These are phyloP conservation scores for Chlamydotis undulata DNA, from an alignment of 2,113 vertebrate species.

Conservation along the genomic window DNA sequence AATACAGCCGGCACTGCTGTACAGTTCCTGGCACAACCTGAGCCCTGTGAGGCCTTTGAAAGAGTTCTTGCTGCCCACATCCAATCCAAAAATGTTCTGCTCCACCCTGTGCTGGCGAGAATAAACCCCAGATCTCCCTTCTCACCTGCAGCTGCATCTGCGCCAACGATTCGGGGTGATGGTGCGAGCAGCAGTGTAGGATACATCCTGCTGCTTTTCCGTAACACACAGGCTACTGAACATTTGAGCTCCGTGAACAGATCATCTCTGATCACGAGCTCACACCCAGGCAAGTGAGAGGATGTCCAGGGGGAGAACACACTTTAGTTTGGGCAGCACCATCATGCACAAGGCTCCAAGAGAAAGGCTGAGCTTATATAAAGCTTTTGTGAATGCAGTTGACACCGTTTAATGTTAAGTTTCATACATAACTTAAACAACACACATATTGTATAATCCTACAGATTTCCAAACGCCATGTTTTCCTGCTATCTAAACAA, in stretches of 20 bases:
- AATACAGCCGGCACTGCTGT: background rate
- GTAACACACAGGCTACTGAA: accelerated
- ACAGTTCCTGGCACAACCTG: background rate
- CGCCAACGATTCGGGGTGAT: background rate
- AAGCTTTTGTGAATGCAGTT: background rate
- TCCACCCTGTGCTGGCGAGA: background rate
- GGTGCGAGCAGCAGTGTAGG: background rate
- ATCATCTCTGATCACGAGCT: background rate
- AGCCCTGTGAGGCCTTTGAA: background rate
- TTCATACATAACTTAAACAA: background rate
- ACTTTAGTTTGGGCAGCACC: background rate
- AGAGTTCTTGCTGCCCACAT: background rate
- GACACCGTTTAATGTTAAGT: accelerated
- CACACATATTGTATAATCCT: background rate
- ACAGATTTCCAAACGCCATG: background rate
- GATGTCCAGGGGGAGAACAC: background rate
- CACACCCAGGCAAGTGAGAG: background rate
- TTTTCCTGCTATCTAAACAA: background rate
- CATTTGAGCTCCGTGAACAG: background rate
- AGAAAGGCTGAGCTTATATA: background rate
- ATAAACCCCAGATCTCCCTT: background rate
- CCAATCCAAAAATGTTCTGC: background rate
- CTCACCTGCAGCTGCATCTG: background rate
- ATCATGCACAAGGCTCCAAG: background rate
- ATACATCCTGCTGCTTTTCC: background rate